phyloP scores from a whole-genome alignment of 2,113 vertebrate species.

The Oreochromis niloticus region DNA sequence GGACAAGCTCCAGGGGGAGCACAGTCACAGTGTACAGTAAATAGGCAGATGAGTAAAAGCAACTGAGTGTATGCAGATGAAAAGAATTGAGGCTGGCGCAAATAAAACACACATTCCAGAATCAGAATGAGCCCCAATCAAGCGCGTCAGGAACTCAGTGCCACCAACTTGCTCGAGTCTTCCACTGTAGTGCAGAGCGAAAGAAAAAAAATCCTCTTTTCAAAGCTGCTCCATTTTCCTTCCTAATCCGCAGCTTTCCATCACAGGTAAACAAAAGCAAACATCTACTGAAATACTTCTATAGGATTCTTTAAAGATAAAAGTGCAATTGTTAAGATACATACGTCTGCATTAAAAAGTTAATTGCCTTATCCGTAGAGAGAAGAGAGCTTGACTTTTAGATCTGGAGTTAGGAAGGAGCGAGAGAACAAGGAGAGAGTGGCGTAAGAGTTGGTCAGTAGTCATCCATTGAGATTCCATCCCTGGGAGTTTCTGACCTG shows the following conservation, averaged over 20 bases:
- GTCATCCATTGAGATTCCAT: constrained; percentile 31
- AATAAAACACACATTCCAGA: constrained; percentile 25
- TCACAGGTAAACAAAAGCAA: constrained; percentile 36
- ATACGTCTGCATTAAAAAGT: constrained; percentile 47
- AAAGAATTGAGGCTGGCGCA: background rate
- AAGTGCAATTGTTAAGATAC: constrained; percentile 72
- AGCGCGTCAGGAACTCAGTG: background rate
- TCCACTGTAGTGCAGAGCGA: background rate
- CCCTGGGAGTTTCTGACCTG: constrained; percentile 45
- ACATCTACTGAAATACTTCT: constrained; percentile 46
- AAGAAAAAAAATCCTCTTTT: constrained; percentile 1
- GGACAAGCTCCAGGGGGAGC: constrained; percentile 22
- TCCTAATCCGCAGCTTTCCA: constrained; percentile 5
- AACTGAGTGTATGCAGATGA: constrained; percentile 16
- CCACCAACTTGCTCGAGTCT: background rate
- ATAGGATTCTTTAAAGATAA: constrained; percentile 53
- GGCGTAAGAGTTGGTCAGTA: background rate
- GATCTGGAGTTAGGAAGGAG: constrained; percentile 13
- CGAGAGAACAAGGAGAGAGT: background rate
- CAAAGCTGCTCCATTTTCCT: background rate
- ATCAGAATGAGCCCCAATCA: constrained; percentile 2
- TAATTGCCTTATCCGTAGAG: constrained; percentile 4
- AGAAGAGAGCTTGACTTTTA: constrained; percentile 10
- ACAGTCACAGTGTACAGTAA: constrained; percentile 60
- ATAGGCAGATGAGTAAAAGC: constrained; percentile 30